These are phyloP conservation scores for Xiphydria camelus DNA, from an alignment of 2,888 invertebrate genomes.

Conservation along the genomic window DNA sequence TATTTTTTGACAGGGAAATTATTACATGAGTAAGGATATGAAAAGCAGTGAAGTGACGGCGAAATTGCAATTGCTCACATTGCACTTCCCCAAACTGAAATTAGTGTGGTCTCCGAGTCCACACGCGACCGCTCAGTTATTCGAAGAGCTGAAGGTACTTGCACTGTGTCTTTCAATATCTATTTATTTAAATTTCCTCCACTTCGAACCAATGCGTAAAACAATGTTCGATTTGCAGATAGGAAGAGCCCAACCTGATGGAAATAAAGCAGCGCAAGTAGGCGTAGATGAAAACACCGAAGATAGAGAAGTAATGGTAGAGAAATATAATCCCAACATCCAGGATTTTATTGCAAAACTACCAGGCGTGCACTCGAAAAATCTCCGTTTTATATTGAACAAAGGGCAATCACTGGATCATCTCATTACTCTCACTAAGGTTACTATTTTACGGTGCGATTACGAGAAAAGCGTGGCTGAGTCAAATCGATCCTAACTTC, in stretches of 20 bases:
- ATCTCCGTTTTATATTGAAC: slow-evolving; percentile 76
- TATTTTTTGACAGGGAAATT: slow-evolving; percentile 68
- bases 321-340: slow-evolving; percentile 72
- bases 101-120: slow-evolving; percentile 97
- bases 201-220: too few relatives aligned
- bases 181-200: slow-evolving; percentile 12
- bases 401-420: slow-evolving; percentile 71
- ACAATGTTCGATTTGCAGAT: too few relatives aligned
- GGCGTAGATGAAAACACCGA: slow-evolving; percentile 68
- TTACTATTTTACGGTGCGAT: slow-evolving; percentile 44
- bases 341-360: slow-evolving; percentile 84
- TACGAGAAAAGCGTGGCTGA: neutral
- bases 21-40: slow-evolving; percentile 76
- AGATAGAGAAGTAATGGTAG: slow-evolving; percentile 56
- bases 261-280: slow-evolving; percentile 71
- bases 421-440: slow-evolving; percentile 64
- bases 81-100: slow-evolving; percentile 91
- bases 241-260: slow-evolving; percentile 80
- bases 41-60: slow-evolving; percentile 80
- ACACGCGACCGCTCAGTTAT: slow-evolving; percentile 92
- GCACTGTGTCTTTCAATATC: neutral
- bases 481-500: too few relatives aligned
- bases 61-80: slow-evolving; percentile 87
- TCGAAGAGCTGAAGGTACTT: slow-evolving; percentile 87
- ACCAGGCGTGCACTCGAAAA: slow-evolving; percentile 88